Base-by-base conservation (phyloP, 1,140 invertebrate genomes). In the Bradysia coprophila region DNA sequence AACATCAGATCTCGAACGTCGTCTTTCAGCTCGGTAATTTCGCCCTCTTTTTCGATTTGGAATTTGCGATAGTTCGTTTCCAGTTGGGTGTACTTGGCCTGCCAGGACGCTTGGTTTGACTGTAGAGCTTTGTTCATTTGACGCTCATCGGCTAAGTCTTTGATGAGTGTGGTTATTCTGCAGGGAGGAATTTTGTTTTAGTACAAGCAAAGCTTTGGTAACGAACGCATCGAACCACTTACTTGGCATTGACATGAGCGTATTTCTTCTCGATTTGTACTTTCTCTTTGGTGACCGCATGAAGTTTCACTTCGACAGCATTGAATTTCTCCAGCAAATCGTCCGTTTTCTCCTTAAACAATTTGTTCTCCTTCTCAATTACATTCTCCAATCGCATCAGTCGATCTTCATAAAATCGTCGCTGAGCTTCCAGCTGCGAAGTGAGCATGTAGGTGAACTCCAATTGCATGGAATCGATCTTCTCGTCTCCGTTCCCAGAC, bases 361-460 rank as follows among this genome's bases (percentile, higher is more conserved):
- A 52, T 21, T 58, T 51, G 44, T 58, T 61, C 44, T 72, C 66
- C 4, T 53, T 46, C 1, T 43, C 45, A n/a, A 59, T 51, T 34
- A 57, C 54, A 31, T 54, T 55, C 45, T 72, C 68, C 10, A 72
- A 66, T 50, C 72, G 62, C 38, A 64, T 62, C 21, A 95, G 66
- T 49, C 73, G 76, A 40, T 91, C 83, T 62, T 97, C 92, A 63
- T 90, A 98, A 63, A 87, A 94, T 36, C 78, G 71, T 10, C 94
- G 66, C 59, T 99, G 95, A 13, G 84, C 81, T 59, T 98, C 93
- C 15, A 99, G 67, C 61, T 99, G 95, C 38, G 85, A 90, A 8
- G 92, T 96, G n/a, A 99, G 64, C 38, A 97, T 68, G 67, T 96
- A 95, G 0, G 92, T 94, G 53, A 96, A 98, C 68, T 98, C 92